These are phyloP conservation scores for Orycteropus afer DNA, from an alignment of 2,113 vertebrate genomes.

Conservation along the genomic window DNA sequence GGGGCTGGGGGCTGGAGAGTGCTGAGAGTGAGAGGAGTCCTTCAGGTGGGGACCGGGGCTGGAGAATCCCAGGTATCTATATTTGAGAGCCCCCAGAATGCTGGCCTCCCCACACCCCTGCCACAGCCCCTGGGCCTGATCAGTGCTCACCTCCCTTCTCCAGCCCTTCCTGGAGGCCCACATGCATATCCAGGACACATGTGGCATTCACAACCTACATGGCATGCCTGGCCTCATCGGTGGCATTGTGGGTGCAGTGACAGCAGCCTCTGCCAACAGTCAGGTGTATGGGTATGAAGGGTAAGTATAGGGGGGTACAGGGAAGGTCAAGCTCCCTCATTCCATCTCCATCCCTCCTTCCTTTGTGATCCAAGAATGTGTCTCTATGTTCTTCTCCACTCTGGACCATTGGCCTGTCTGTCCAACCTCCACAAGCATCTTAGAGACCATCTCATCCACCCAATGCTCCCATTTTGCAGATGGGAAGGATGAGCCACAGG, in stretches of 20 bases:
- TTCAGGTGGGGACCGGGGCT: background rate
- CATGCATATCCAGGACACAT: constrained; percentile 95
- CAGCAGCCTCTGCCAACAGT: constrained; percentile 87
- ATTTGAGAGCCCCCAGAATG: background rate
- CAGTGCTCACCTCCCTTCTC: background rate
- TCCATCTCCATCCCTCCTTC: background rate
- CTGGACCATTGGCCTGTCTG: background rate
- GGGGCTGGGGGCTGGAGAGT: background rate
- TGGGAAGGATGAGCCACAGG: background rate
- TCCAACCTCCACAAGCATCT: background rate
- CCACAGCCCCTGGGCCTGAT: background rate
- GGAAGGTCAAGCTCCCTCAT: background rate
- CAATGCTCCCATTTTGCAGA: background rate
- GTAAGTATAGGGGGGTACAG: constrained; percentile 76
- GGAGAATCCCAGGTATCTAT: background rate
- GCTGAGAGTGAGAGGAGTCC: background rate
- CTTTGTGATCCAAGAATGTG: too few species aligned
- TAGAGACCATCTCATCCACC: background rate
- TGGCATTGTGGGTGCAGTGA: constrained; percentile 92
- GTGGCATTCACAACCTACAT: constrained; percentile 96
- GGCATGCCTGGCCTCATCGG: constrained; percentile 95
- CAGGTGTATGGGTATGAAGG: constrained; percentile 88
- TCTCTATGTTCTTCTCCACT: background rate
- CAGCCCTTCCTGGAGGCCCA: constrained; percentile 93
- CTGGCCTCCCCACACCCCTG: background rate